A percentile compares a stretch with the other conserved stretches of the same genome.
Conservation (phyloP, 1,140 invertebrate species). For the Ceratoteleas bidentatus region DNA sequence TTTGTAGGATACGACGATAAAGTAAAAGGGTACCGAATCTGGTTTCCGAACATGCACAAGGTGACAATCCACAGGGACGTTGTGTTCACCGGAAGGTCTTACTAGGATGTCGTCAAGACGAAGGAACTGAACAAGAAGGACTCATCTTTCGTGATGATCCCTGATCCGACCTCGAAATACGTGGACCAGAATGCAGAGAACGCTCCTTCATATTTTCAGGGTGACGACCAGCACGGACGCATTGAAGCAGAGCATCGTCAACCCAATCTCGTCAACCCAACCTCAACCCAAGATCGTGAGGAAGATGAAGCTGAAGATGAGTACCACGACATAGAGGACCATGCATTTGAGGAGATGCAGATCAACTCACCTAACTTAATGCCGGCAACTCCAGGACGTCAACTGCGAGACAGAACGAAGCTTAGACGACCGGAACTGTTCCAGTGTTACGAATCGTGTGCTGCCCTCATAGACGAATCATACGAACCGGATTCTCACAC, state of each 20-base stretch:
- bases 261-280: no score
- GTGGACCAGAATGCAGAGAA: no score
- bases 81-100: slow-evolving; percentile 63
- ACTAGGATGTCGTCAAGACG: background rate
- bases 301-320: no score
- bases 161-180: background rate
- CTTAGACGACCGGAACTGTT: background rate
- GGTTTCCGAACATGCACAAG: slow-evolving; percentile 67
- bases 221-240: no score
- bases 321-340: background rate
- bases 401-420: background rate
- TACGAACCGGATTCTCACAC: background rate
- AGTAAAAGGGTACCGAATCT: slow-evolving; percentile 75
- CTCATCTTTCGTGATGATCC: background rate
- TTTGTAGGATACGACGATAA: slow-evolving; percentile 78
- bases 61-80: slow-evolving; percentile 69
- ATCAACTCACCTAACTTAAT: background rate
- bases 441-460: background rate
- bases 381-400: background rate
- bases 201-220: no score
- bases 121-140: background rate
- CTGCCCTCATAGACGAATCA: background rate
- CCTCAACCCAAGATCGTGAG: no score
- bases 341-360: background rate
- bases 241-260: no score